Evolutionary conservation across 2,797 vertebrate species (phyloP).

Genomic region (Champsocephalus gunnari): DNA sequence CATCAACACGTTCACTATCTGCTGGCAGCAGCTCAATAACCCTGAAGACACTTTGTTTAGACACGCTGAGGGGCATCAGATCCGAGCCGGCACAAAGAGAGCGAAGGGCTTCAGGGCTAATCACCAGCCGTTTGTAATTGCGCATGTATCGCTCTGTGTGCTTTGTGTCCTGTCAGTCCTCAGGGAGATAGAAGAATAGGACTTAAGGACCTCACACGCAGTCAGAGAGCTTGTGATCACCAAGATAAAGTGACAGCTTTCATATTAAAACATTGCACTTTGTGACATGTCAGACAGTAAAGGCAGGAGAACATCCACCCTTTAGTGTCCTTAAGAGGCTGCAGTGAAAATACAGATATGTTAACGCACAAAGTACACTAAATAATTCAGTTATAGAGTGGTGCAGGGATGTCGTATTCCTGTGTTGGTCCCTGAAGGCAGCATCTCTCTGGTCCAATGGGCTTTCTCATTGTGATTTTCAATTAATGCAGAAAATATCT

Average conservation of each 20-base stretch:
- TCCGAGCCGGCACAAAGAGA: conserved; percentile 15
- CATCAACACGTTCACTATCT: not conserved
- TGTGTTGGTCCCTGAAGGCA: too few species aligned
- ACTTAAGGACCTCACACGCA: conserved; percentile 1
- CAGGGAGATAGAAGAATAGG: too few species aligned
- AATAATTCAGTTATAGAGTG: too few species aligned
- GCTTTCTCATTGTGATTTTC: too few species aligned
- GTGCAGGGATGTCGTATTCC: too few species aligned
- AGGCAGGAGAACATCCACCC: too few species aligned
- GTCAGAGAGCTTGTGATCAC: not conserved
- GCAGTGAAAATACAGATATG: too few species aligned
- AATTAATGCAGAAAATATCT: too few species aligned
- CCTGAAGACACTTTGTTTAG: not conserved
- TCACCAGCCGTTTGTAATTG: conserved; percentile 1
- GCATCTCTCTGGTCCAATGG: too few species aligned
- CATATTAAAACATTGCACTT: not conserved
- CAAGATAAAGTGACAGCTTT: conserved; percentile 5
- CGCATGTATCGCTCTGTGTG: conserved; percentile 5
- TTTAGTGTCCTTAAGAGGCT: too few species aligned
- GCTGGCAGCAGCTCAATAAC: not conserved
- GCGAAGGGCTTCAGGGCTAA: not conserved
- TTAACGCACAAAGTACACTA: too few species aligned
- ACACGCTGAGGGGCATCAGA: conserved; percentile 12
- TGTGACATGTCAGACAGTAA: not conserved
- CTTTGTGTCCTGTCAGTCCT: not conserved